Evolutionary conservation across 2,888 invertebrate genomes (phyloP), one percentile per base, ranked within the genome.

Genomic region (Fragum sueziense): DNA sequence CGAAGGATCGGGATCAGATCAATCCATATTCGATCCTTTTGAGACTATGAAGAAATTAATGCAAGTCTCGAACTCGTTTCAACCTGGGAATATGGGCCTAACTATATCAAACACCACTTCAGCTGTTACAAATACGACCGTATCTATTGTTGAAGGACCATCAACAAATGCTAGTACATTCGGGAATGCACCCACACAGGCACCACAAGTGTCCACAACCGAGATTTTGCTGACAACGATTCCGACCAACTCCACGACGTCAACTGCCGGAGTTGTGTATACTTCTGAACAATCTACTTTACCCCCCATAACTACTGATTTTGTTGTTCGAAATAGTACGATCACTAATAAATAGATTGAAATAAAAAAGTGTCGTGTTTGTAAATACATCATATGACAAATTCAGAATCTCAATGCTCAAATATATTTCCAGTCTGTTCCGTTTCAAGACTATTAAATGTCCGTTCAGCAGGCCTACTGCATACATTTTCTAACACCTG

Each of bases 11-110:
- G 20, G 3, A 6, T n/a, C 27, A 14, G 29, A n/a, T n/a, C 33
- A 4, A 1, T 17, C 20, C 20, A 0, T 62, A 6, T 62, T 62
- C 34, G 33, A 62, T 29, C 62, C 62, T 17, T 62, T 62, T n/a
- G 62, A 62, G 29, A 29, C 29, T 0, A 62, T 62, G 62, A 62
- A 62, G 34, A 25, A 62, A 22, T 6, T 62, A 33, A 62, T 62
- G 61, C 3, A 4, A 20, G 33, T 7, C 6, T 29, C 33, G 0
- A 6, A 29, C 62, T 29, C 33, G 7, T 4, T 25, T 1, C 25
- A 1, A 2, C n/a, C n/a, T n/a, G n/a, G n/a, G n/a, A n/a, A n/a
- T n/a, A n/a, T n/a, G n/a, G n/a, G n/a, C n/a, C 41, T 17, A 17
- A 7, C 11, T 25, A 57, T 57, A 57, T 25, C 25, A 27, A 27